Evolutionary conservation across 2,113 vertebrate genomes (phyloP).

Genomic region (Vulpes lagopus): DNA sequence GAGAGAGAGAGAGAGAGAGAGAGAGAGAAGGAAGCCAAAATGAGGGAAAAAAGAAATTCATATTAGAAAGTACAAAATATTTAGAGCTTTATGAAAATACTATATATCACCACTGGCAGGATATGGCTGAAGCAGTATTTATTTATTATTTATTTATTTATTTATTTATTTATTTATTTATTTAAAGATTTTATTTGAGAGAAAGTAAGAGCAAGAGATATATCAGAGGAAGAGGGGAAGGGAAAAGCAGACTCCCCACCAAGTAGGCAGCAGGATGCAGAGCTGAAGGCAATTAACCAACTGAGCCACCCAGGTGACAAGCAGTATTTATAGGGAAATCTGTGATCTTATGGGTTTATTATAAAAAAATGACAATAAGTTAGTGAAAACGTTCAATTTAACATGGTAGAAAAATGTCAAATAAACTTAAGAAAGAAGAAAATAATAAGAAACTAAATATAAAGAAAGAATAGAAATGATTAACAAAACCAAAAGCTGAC

Average conservation of each 20-base stretch:
- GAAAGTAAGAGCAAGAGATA: no score
- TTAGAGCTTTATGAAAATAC: neutral
- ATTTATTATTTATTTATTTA: no score
- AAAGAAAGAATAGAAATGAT: neutral
- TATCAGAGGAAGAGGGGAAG: no score
- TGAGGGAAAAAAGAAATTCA: neutral
- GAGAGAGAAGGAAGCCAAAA: neutral
- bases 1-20: neutral
- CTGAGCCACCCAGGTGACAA: no score
- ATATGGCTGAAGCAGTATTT: neutral
- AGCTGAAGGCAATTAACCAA: no score
- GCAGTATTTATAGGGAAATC: neutral
- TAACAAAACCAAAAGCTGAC: constrained; percentile 1
- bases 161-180: no score
- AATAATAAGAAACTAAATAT: neutral
- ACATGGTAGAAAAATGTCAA: neutral
- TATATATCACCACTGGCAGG: neutral
- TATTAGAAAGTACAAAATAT: constrained; percentile 14
- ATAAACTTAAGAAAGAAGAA: constrained; percentile 11
- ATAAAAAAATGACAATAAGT: neutral
- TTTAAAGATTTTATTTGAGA: no score
- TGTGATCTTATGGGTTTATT: neutral
- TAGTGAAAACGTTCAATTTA: constrained; percentile 10
- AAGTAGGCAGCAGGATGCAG: no score
- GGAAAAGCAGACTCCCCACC: no score